These are phyloP conservation scores for Zhengitettix transpicula DNA, from an alignment of 2,888 invertebrate genomes.

Conservation along the genomic window DNA sequence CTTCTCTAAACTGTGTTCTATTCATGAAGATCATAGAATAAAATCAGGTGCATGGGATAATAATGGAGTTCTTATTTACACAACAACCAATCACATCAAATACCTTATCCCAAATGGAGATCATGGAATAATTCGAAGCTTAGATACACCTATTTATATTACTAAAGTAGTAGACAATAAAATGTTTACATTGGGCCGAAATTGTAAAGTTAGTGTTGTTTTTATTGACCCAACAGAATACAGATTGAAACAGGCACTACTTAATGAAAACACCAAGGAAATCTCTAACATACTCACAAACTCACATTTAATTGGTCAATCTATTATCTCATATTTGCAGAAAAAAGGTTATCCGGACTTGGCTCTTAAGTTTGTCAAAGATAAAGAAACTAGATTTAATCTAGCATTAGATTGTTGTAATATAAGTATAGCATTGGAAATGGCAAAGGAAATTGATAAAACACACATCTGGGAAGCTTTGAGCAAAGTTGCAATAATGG, in stretches of 20 bases:
- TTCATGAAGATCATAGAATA: conserved; percentile 89
- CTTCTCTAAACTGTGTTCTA: conserved; percentile 74
- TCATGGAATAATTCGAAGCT: conserved; percentile 91
- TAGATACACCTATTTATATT: conserved; percentile 93
- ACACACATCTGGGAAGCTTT: conserved; percentile 90
- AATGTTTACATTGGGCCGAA: conserved; percentile 86
- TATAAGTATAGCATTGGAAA: conserved; percentile 91
- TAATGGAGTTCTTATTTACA: conserved; percentile 91
- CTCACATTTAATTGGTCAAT: conserved; percentile 92
- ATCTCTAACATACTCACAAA: conserved; percentile 82
- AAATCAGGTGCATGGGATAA: conserved; percentile 99
- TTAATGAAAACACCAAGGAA: conserved; percentile 89
- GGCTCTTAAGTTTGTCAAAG: conserved; percentile 96
- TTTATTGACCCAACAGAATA: conserved; percentile 95
- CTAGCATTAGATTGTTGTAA: conserved; percentile 95
- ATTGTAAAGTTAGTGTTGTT: conserved; percentile 74
- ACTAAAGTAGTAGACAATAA: conserved; percentile 78
- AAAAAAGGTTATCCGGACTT: conserved; percentile 99
- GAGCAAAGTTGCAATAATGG: conserved; percentile 80
- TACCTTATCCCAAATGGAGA: conserved; percentile 93
- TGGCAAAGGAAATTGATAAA: conserved; percentile 87
- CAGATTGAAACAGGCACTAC: conserved; percentile 90
- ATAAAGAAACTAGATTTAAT: conserved; percentile 89
- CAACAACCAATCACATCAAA: conserved; percentile 97
- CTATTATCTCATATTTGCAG: conserved; percentile 95